Evolutionary conservation across 2,888 invertebrate species (phyloP), one percentile per base, ranked within the genome.

Genomic region (Apotomis capreana): DNA sequence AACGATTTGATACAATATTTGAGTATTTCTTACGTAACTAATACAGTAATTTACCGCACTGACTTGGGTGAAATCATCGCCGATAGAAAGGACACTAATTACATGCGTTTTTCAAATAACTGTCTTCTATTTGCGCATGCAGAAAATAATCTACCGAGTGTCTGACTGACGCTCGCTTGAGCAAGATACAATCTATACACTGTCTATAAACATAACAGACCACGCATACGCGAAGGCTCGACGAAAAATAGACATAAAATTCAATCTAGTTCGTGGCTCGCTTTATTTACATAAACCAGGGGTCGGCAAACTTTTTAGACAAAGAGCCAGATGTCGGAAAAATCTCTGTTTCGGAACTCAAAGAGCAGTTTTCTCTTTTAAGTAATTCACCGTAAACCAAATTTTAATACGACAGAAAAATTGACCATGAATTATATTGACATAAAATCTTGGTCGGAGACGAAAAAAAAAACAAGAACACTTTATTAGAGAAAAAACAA

Each of bases 71-170:
- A 62, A 68, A 71, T 68, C 67, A 44, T 37, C 51, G 26, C 51
- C 10, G 40, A 51, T 55, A 13, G 67, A 71, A 71, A 71, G 67
- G 60, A 67, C 70, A 55, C 60, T 36, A 61, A 71, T 67, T 71
- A 67, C 55, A 40, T 3, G 37, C 49, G 49, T 61, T 55, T 49
- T 49, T 44, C 59, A 36, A 60, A 36, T 67, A 62, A 46, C 40
- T 54, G 49, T 26, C 61, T 71, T 71, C 67, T 67, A 68, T 68
- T 68, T 67, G 51, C 51, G 57, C 51, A 70, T 54, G 67, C 55
- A 70, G 51, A 68, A 68, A 61, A 68, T 55, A 61, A 62, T 51
- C 61, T 44, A 61, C 12, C 52, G 44, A 49, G 26, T 6, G 40
- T 6, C 40, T 40, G 60, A 55, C n/a, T 55, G 61, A 57, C 67